Conservation (phyloP, 2,888 invertebrate species). For the Harmothoe impar region DNA sequence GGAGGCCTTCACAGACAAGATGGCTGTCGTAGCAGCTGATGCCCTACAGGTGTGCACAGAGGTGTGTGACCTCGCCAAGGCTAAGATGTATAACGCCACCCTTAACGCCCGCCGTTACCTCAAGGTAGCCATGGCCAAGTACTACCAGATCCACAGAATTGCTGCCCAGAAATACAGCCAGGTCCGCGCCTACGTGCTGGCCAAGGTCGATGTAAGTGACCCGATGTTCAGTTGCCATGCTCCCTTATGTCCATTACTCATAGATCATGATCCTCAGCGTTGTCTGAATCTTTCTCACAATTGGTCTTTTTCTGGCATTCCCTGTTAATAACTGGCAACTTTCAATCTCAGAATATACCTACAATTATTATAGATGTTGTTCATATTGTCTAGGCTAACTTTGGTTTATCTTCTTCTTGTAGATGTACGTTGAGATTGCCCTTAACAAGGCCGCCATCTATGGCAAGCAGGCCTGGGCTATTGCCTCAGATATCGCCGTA, state of each 20-base stretch:
- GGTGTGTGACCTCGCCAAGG: conserved; percentile 24
- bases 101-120: background rate
- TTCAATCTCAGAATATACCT: too few relatives aligned
- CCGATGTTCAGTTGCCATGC: too few relatives aligned
- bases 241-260: too few relatives aligned
- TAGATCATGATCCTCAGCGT: too few relatives aligned
- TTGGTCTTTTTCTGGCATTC: too few relatives aligned
- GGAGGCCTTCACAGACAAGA: conserved; percentile 13
- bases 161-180: background rate
- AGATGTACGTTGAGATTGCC: conserved; percentile 21
- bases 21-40: background rate
- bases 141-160: background rate
- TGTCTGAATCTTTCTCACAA: too few relatives aligned
- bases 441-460: conserved; percentile 1
- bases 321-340: too few relatives aligned
- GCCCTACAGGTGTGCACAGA: conserved; percentile 1
- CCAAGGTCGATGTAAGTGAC: conserved; percentile 22
- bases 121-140: background rate
- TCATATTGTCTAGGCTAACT: too few relatives aligned
- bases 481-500: conserved; percentile 4
- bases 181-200: background rate
- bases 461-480: background rate
- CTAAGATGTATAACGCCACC: background rate
- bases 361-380: too few relatives aligned
- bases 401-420: background rate